Base-by-base conservation (phyloP, 2,797 vertebrate genomes). In the Steatocranus sp. region DNA sequence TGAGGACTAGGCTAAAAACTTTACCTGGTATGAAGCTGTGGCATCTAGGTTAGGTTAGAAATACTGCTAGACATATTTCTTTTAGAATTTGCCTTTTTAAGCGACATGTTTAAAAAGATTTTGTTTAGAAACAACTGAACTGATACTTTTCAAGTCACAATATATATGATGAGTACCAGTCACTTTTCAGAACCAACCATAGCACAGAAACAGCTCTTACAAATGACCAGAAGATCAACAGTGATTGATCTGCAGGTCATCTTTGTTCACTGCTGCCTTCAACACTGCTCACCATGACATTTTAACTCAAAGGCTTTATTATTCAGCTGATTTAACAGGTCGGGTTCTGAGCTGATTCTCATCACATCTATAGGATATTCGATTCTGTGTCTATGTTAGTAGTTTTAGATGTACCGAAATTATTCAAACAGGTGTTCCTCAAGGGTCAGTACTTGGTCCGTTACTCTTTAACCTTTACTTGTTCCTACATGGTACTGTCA, bases 61-160 rank as follows among this genome's bases (percentile, higher is more conserved):
- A 38, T 66, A 66, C n/a, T 41, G 61, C 36, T 23, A 66, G 34
- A 66, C n/a, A 61, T n/a, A 63, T 63, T 63, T 36, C 4, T 8
- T 36, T 63, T 36, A 20, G 18, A 8, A 23, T 66, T 38, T 23
- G 12, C 36, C n/a, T 58, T 58, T 58, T 34, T n/a, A 34, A 7
- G 17, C 1, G 0, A 61, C 15, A 34, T 34, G 3, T n/a, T 61
- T n/a, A 61, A 61, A 61, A 34, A 61, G 30, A 61, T 61, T 32
- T 11, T 34, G 58, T 63, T 38, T 63, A 6, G 34, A 63, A 63
- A 38, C 34, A 63, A 63, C 34, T 23, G 58, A 63, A 38, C n/a
- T 5, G 58, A 36, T 63, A 23, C 11, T 36, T 63, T 63, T 63
- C 11, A 63, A 63, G 32, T 20, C 58, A 20, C 32, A 20, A 36